Percentiles rank a stretch among this genome's conserved stretches.
These are phyloP conservation scores for Esox masquinongy DNA, from an alignment of 2,797 vertebrate species.

Conservation along the genomic window DNA sequence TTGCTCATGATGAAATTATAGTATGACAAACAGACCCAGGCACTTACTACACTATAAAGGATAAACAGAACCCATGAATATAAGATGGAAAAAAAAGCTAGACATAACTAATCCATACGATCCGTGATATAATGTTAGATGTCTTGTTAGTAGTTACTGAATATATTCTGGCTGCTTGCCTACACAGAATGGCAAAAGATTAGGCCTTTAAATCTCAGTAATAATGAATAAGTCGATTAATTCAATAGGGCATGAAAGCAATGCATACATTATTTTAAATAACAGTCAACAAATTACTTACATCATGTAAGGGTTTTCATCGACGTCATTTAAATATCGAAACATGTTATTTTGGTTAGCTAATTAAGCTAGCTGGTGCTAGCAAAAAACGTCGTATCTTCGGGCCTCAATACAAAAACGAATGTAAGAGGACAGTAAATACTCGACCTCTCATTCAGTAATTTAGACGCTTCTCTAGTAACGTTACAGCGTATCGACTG, in stretches of 20 bases:
- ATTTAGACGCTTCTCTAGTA: background rate
- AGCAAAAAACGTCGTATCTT: conserved; percentile 10
- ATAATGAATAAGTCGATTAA: background rate
- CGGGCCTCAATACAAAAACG: background rate
- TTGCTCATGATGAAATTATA: background rate
- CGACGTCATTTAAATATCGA: conserved; percentile 80
- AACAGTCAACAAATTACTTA: conserved; percentile 62
- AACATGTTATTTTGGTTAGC: conserved; percentile 72
- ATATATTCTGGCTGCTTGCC: conserved; percentile 1
- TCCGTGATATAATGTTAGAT: background rate
- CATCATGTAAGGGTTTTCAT: conserved; percentile 83
- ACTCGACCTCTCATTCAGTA: background rate
- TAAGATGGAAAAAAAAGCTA: background rate
- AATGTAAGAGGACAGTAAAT: conserved; percentile 8
- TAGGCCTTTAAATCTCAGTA: conserved; percentile 4
- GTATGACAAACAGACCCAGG: too few relatives aligned
- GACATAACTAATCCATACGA: background rate
- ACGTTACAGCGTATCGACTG: background rate
- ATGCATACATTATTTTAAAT: background rate
- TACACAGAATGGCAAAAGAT: background rate
- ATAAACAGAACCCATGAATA: background rate
- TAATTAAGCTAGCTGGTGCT: conserved; percentile 15
- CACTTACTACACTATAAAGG: background rate
- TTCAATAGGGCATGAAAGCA: background rate
- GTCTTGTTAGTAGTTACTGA: background rate